These are phyloP conservation scores for Nudaria mundana DNA, from an alignment of 2,888 invertebrate genomes.

Conservation along the genomic window DNA sequence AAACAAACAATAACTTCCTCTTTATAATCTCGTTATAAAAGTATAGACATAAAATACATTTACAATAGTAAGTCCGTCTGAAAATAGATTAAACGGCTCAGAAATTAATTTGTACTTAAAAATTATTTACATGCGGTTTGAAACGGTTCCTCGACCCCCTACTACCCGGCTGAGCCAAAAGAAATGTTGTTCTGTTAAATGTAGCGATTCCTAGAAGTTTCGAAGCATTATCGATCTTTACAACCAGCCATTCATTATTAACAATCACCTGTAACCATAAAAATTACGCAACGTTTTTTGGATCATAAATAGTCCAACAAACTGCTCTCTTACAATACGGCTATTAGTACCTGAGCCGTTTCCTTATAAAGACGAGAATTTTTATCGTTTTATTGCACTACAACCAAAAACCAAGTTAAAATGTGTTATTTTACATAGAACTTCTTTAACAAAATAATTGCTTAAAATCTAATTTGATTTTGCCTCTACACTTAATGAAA, in stretches of 20 bases:
- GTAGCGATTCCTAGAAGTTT: conserved; percentile 25
- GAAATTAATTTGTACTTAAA: too few relatives aligned
- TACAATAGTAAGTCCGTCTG: too few relatives aligned
- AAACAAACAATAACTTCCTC: too few relatives aligned
- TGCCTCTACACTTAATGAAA: conserved; percentile 24
- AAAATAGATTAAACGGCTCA: too few relatives aligned
- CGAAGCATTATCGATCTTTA: conserved; percentile 32
- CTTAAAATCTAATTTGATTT: conserved; percentile 23
- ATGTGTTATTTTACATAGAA: background rate
- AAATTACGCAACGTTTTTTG: conserved; percentile 58
- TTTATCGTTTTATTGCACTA: conserved; percentile 21
- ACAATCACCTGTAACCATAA: conserved; percentile 53
- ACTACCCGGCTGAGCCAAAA: background rate
- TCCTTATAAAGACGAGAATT: conserved; percentile 12
- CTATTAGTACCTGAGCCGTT: conserved; percentile 10
- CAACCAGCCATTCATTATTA: conserved; percentile 39
- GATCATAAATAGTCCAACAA: conserved; percentile 52
- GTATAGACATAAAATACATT: too few relatives aligned
- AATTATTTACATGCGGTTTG: too few relatives aligned
- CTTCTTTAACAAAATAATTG: conserved; percentile 14
- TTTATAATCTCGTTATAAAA: too few relatives aligned
- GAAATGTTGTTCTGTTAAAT: conserved; percentile 4
- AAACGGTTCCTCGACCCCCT: too few relatives aligned
- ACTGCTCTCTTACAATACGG: conserved; percentile 52
- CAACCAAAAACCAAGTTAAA: conserved; percentile 6